These are phyloP conservation scores for Cheilosia scutellata DNA, from an alignment of 2,888 invertebrate genomes.

Conservation along the genomic window DNA sequence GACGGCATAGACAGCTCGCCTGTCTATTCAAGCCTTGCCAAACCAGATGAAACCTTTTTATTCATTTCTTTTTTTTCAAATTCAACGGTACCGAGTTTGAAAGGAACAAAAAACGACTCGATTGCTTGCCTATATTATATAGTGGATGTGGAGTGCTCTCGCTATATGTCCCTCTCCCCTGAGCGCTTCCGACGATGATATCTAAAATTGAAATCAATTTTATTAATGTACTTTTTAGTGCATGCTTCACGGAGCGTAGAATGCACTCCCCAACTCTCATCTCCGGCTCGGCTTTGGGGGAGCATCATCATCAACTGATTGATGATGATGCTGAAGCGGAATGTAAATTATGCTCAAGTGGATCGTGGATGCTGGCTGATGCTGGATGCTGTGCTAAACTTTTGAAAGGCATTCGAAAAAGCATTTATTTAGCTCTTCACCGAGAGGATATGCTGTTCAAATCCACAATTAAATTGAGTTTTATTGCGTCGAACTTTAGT, in stretches of 20 bases:
- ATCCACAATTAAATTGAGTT: constrained; percentile 39
- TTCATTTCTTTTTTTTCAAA: not conserved
- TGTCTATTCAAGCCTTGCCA: constrained; percentile 32
- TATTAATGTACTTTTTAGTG: constrained; percentile 73
- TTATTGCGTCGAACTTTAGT: constrained; percentile 30
- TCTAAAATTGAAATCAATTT: constrained; percentile 76
- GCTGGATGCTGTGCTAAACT: constrained; percentile 38
- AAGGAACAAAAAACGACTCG: constrained; percentile 21
- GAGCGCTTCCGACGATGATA: constrained; percentile 54
- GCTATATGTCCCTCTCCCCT: not conserved
- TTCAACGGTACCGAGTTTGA: constrained; percentile 33
- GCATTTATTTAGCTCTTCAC: constrained; percentile 35
- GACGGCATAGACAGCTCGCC: constrained; percentile 46
- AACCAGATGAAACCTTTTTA: constrained; percentile 5
- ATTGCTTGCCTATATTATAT: constrained; percentile 26
- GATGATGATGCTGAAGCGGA: constrained; percentile 65
- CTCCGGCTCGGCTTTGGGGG: constrained; percentile 20
- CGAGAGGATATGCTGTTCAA: not conserved
- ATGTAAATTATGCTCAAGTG: constrained; percentile 67
- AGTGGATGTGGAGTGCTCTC: constrained; percentile 21
- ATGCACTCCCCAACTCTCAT: constrained; percentile 39
- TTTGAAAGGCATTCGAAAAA: constrained; percentile 13
- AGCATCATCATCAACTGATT: constrained; percentile 48
- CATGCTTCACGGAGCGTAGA: constrained; percentile 48
- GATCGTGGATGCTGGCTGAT: constrained; percentile 17